Evolutionary conservation across 1,140 invertebrate species (phyloP).

Genomic region (Papilio glaucus): DNA sequence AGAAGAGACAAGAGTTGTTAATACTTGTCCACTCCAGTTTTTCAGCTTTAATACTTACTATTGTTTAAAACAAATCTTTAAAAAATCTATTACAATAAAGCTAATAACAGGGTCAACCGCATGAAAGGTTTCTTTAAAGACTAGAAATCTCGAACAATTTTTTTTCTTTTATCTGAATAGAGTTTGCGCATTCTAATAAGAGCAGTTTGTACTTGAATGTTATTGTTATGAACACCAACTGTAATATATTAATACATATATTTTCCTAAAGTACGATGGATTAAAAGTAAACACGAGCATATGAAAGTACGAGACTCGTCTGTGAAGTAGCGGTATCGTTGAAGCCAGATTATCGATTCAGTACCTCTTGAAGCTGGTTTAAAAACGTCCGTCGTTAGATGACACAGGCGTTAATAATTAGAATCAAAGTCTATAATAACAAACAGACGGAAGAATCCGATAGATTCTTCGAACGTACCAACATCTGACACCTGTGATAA

Average conservation of each 20-base stretch:
- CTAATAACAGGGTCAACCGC: neutral
- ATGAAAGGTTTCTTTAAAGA: neutral
- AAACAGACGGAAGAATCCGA: neutral
- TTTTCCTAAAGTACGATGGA: too few relatives aligned
- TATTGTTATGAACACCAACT: neutral
- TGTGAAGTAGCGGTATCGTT: too few relatives aligned
- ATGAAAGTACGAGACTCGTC: too few relatives aligned
- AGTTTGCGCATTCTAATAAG: neutral
- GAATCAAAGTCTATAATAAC: conserved; percentile 16
- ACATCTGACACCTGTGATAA: conserved; percentile 30
- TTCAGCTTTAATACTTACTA: too few relatives aligned
- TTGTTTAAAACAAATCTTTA: too few relatives aligned
- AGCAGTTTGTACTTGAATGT: neutral
- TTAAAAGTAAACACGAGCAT: too few relatives aligned
- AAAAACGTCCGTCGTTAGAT: neutral
- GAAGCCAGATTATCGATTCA: neutral
- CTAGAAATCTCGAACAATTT: conserved; percentile 1
- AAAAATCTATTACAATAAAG: neutral
- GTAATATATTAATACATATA: too few relatives aligned
- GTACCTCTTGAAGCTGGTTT: neutral
- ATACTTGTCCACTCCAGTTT: too few relatives aligned
- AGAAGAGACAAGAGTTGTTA: too few relatives aligned
- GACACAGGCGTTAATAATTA: neutral
- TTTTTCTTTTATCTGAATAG: conserved; percentile 1
- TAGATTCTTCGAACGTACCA: conserved; percentile 5